Base-by-base conservation (phyloP, 2,113 vertebrate species). In the Pseudorasbora parva region DNA sequence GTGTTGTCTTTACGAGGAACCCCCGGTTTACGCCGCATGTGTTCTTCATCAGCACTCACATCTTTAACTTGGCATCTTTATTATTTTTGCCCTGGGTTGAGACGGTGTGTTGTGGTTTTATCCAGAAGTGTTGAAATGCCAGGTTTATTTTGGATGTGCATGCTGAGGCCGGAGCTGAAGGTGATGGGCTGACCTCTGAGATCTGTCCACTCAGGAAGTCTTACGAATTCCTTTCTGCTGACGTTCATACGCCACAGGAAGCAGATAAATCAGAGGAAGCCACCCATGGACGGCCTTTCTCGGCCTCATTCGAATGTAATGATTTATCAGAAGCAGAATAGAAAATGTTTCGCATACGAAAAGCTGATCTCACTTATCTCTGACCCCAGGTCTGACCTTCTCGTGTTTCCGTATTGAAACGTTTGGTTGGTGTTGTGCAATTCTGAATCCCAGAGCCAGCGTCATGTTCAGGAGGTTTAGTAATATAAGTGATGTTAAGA, bases 181-280 rank as follows among this genome's bases (percentile, higher is more conserved):
- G 25, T 14, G 6, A 25, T 11, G 21, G 21, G 4, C 5, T 86
- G 84, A 88, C 80, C 85, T 86, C 72, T 56, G 7, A 75, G 47
- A 37, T n/a, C 69, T 57, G 14, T 23, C 81, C 73, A 47, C 8
- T 73, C 23, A 82, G 86, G 84, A 86, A 37, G 78, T 84, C 66
- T 71, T 60, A 75, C 33, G 78, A 86, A 90, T 88, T 86, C 73
- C 73, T 11, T 78, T 84, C 64, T 62, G 57, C 49, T 82, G 84
- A 87, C 57, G 43, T 25, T 82, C 75, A 82, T n/a, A n/a, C 51
- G 3, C 62, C 59, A 27, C 81, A 86, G 86, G 77, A 85, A 54
- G 69, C 57, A 21, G 73, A 47, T 82, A 76, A 79, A 80, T 80
- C 79, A 43, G 27, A 85, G 87, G 83, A 85, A 85, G 72, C 23